Base-by-base conservation (phyloP, 2,888 invertebrate species). In the Athalia rosae region DNA sequence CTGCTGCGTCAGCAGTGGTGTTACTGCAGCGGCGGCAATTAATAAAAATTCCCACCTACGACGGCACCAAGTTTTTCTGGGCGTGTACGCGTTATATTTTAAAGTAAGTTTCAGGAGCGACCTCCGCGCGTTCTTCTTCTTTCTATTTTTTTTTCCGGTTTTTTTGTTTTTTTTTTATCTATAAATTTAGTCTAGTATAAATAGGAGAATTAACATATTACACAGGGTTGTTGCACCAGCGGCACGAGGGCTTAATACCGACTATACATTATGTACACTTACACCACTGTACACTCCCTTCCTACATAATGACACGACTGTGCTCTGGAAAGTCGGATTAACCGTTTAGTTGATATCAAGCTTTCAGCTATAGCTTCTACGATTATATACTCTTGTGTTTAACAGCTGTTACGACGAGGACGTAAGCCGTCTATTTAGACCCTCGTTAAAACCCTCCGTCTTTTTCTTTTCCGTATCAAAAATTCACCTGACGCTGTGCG, bases 161-260 rank as follows among this genome's bases (percentile, higher is more conserved):
- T 28, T 9, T 7, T 59, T 13, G 6, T 6, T 4, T 13, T 2
- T n/a, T n/a, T 59, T 59, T 59, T 59, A 6, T 59, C 28, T 50
- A 67, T 67, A 50, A 50, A 67, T 50, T 67, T 50, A 50, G 50
- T 50, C 50, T 28, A 67, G 48, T 67, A 67, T 13, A 43, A 67
- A 41, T 67, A 67, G 66, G 28, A 9, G 50, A 67, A 50, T 67
- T 67, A 50, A 50, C 66, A 67, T 67, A 53, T 28, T 28, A 28
- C 2, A 28, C 28, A 28, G 28, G 28, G 28, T 2, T 28, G 28
- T 28, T 28, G 28, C 28, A 28, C 28, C n/a, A 41, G 50, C 28
- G n/a, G 66, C 50, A 66, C 50, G 66, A 66, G 50, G 15, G 15
- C 11, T 15, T 50, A 50, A 66, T 28, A 15, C 28, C 28, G 28